phyloP scores from a whole-genome alignment of 2,888 invertebrate genomes.

The Venusia cambrica region DNA sequence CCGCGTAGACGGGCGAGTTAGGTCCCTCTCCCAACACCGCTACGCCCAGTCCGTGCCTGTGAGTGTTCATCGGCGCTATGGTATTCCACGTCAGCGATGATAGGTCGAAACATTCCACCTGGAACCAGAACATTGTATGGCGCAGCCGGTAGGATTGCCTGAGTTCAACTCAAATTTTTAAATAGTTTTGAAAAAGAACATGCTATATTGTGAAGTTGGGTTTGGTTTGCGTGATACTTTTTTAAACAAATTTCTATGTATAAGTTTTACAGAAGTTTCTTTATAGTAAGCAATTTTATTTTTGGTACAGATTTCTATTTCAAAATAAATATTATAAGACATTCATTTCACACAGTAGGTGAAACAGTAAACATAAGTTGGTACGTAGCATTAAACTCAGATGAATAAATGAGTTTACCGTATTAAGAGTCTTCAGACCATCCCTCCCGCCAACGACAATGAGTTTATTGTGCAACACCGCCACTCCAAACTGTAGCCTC shows the following conservation, averaged over 20 bases:
- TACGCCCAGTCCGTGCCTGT: constrained; percentile 90
- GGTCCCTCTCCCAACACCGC: constrained; percentile 86
- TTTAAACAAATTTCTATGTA: too few species aligned
- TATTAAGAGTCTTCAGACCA: constrained; percentile 96
- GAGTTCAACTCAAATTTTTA: too few species aligned
- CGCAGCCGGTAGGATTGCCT: constrained; percentile 3
- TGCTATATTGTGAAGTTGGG: too few species aligned
- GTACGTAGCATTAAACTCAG: too few species aligned
- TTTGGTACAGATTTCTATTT: too few species aligned
- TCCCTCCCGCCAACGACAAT: constrained; percentile 95
- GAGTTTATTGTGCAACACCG: constrained; percentile 90
- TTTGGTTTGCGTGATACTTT: too few species aligned
- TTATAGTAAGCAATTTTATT: too few species aligned
- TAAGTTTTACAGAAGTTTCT: too few species aligned
- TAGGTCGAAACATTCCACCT: constrained; percentile 93
- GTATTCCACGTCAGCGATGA: constrained; percentile 89
- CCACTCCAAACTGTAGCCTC: constrained; percentile 95
- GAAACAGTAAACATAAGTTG: too few species aligned
- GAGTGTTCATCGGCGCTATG: constrained; percentile 94
- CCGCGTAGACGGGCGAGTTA: constrained; percentile 93
- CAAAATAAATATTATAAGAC: too few species aligned
- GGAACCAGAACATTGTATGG: constrained; percentile 2
- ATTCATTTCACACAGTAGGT: too few species aligned
- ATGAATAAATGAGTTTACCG: constrained; percentile 79
- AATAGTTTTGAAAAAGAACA: too few species aligned